Percentiles rank a stretch among this genome's conserved stretches.
phyloP scores from a whole-genome alignment of 2,888 invertebrate species.

The Agonopterix alstromeriana region DNA sequence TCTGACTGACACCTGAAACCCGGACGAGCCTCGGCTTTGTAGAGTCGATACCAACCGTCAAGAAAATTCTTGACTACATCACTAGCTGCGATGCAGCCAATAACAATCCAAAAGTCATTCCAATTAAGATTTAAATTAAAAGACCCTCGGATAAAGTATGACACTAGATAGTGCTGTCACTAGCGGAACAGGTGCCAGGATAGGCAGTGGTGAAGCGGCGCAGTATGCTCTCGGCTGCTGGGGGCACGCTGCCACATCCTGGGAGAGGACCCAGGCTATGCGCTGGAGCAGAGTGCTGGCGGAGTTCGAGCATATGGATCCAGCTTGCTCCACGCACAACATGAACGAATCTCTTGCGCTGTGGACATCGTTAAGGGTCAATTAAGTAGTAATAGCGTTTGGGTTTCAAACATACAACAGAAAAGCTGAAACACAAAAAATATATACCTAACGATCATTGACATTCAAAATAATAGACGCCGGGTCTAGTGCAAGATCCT shows the following conservation, averaged over 20 bases:
- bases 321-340: constrained; percentile 50
- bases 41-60: too few relatives aligned
- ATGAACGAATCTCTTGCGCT: constrained; percentile 61
- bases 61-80: too few relatives aligned
- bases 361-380: constrained; percentile 10
- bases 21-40: too few relatives aligned
- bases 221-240: constrained; percentile 50
- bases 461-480: too few relatives aligned
- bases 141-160: constrained; percentile 30
- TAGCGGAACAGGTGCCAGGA: constrained; percentile 28
- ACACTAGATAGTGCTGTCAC: constrained; percentile 44
- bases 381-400: neutral
- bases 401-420: too few relatives aligned
- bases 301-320: constrained; percentile 41
- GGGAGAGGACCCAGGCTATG: constrained; percentile 64
- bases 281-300: constrained; percentile 50
- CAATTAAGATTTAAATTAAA: too few relatives aligned
- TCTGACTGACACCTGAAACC: too few relatives aligned
- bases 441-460: too few relatives aligned
- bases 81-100: too few relatives aligned
- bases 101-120: too few relatives aligned
- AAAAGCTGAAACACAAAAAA: too few relatives aligned
- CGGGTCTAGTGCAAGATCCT: too few relatives aligned
- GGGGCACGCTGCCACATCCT: constrained; percentile 57
- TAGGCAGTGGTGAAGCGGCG: constrained; percentile 33